Evolutionary conservation across 2,113 vertebrate species (phyloP).

Genomic region (Scalopus aquaticus): DNA sequence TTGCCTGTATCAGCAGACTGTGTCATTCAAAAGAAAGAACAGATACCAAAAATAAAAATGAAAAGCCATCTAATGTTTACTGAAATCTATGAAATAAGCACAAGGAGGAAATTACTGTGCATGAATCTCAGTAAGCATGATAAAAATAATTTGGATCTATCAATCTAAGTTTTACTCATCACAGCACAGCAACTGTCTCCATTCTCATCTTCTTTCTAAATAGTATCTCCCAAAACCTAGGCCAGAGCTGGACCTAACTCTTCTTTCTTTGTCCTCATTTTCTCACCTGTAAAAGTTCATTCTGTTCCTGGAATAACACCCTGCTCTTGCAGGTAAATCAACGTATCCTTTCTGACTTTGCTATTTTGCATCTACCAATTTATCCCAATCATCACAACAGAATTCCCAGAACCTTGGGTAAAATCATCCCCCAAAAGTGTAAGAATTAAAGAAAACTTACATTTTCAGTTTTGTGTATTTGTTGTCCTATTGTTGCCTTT

Average conservation of each 20-base stretch:
- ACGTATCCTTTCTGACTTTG: background rate
- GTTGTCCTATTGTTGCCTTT: background rate
- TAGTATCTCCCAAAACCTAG: background rate
- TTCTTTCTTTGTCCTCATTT: background rate
- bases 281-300: background rate
- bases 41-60: conserved; percentile 28
- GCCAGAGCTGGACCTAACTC: background rate
- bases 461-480: background rate
- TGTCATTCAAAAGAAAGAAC: conserved; percentile 27
- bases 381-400: background rate
- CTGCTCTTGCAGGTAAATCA: background rate
- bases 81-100: background rate
- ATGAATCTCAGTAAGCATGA: background rate
- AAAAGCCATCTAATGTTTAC: conserved; percentile 1
- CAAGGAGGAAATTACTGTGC: conserved; percentile 8
- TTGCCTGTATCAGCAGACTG: background rate
- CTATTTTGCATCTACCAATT: background rate
- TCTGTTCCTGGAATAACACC: background rate
- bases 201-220: background rate
- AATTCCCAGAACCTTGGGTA: background rate
- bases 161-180: background rate
- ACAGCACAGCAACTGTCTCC: background rate
- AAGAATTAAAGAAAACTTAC: background rate
- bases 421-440: background rate
- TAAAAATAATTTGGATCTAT: background rate